A percentile compares a stretch with the other conserved stretches of the same genome.
Conservation (phyloP, 2,113 vertebrate species). For the Anoura caudifer region DNA sequence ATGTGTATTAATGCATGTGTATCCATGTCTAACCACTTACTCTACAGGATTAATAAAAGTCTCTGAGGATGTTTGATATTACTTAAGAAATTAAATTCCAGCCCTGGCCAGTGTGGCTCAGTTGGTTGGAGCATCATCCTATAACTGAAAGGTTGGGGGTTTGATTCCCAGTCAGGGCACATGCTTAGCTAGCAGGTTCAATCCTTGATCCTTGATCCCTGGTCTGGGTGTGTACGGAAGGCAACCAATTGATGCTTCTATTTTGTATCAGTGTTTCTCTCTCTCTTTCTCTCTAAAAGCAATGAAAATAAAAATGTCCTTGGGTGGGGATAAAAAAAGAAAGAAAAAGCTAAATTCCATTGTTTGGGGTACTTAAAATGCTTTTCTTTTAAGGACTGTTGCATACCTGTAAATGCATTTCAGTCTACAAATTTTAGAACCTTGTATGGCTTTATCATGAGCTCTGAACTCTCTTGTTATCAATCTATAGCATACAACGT, state of each 20-base stretch:
- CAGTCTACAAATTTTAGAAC: background rate
- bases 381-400: background rate
- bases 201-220: too few relatives aligned
- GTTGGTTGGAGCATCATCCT: too few relatives aligned
- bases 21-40: background rate
- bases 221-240: background rate
- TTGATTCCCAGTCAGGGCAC: too few relatives aligned
- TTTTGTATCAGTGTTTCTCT: too few relatives aligned
- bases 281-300: too few relatives aligned
- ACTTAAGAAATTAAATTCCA: background rate
- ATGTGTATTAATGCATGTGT: background rate
- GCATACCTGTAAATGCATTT: background rate
- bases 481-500: slow-evolving; percentile 89
- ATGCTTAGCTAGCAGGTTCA: too few relatives aligned
- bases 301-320: too few relatives aligned
- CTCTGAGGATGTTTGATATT: background rate
- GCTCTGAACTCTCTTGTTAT: background rate
- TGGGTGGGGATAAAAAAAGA: too few relatives aligned
- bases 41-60: background rate
- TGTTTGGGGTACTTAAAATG: background rate
- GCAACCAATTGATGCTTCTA: background rate
- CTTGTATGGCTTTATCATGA: background rate
- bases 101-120: too few relatives aligned
- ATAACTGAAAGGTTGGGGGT: too few relatives aligned
- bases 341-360: background rate